phyloP scores from a whole-genome alignment of 2,888 invertebrate genomes.

The Andrena trimmerana region DNA sequence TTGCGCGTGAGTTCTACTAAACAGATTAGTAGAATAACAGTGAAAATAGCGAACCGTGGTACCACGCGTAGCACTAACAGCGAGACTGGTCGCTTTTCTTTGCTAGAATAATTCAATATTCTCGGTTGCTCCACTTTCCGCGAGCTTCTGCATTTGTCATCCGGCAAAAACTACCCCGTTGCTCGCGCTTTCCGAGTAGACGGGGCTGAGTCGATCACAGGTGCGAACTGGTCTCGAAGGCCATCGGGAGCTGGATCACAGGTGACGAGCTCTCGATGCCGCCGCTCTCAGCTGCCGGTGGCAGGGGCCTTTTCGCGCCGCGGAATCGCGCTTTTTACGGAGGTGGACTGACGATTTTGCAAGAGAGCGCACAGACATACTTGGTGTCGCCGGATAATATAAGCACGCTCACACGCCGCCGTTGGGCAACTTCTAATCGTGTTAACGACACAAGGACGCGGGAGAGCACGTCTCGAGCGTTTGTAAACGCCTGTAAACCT shows the following conservation, averaged over 20 bases:
- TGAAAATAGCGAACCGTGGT: neutral
- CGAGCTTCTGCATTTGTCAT: neutral
- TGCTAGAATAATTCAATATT: too few relatives aligned
- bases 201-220: neutral
- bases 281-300: slow-evolving; percentile 24
- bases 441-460: slow-evolving; percentile 76
- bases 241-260: slow-evolving; percentile 17
- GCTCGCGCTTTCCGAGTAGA: neutral
- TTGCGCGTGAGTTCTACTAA: neutral
- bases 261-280: slow-evolving; percentile 23
- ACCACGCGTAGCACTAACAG: too few relatives aligned
- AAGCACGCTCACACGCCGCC: slow-evolving; percentile 62
- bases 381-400: slow-evolving; percentile 68
- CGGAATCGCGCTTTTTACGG: slow-evolving; percentile 67
- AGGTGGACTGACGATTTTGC: slow-evolving; percentile 72
- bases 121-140: too few relatives aligned
- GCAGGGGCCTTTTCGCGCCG: slow-evolving; percentile 24
- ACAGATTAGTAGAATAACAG: slow-evolving; percentile 2
- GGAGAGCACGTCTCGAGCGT: slow-evolving; percentile 60
- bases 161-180: too few relatives aligned
- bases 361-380: slow-evolving; percentile 61
- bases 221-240: slow-evolving; percentile 31
- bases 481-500: slow-evolving; percentile 48
- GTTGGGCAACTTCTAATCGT: slow-evolving; percentile 74
- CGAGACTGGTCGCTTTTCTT: too few relatives aligned